A percentile compares a stretch with the other conserved stretches of the same genome.
phyloP scores from a whole-genome alignment of 2,113 vertebrate genomes.

The Percopsis transmontana region DNA sequence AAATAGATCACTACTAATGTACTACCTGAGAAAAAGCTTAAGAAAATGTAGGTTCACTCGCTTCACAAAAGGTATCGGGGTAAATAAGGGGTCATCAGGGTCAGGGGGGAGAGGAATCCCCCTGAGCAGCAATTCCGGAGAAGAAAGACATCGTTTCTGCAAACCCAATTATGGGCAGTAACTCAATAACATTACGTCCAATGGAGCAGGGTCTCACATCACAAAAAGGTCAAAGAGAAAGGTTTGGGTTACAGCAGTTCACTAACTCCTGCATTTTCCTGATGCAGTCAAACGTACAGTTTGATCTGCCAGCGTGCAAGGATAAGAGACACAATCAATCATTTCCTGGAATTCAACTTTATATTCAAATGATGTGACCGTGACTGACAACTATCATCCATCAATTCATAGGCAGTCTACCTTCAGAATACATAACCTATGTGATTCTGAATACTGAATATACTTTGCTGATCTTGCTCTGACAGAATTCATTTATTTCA shows the following conservation, averaged over 20 bases:
- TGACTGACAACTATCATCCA: neutral
- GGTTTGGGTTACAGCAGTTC: neutral
- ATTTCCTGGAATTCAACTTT: neutral
- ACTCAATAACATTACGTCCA: constrained; percentile 34
- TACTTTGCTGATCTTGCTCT: no score
- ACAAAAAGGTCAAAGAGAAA: constrained; percentile 19
- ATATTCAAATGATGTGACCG: neutral
- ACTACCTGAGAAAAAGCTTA: neutral
- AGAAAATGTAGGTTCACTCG: neutral
- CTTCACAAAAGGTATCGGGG: no score
- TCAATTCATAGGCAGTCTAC: no score
- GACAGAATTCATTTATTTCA: no score
- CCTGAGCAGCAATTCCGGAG: constrained; percentile 38
- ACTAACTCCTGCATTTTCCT: no score
- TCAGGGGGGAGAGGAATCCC: constrained; percentile 5
- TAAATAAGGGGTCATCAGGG: constrained; percentile 26
- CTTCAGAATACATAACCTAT: no score
- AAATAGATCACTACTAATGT: neutral
- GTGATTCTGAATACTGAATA: no score
- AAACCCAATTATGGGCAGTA: constrained; percentile 63
- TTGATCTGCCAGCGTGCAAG: neutral
- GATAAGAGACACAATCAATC: neutral
- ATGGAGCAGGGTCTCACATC: constrained; percentile 24
- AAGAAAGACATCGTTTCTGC: constrained; percentile 70
- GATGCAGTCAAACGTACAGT: neutral